A percentile compares a stretch with the other conserved stretches of the same genome.
phyloP scores from a whole-genome alignment of 2,113 vertebrate genomes.

The Microcebus jonahi region DNA sequence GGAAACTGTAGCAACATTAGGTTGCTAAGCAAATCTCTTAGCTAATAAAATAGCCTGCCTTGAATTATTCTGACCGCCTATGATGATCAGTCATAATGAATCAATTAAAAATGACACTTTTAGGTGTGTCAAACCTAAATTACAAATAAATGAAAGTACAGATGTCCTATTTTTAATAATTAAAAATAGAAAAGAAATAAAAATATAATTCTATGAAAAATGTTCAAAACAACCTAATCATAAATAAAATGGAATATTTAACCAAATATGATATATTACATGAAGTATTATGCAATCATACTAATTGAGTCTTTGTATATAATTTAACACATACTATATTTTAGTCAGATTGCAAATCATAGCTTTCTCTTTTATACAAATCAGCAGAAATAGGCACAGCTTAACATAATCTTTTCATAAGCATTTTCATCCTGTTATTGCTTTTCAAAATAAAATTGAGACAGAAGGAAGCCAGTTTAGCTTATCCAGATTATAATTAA shows the following conservation, averaged over 20 bases:
- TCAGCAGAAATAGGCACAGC: background rate
- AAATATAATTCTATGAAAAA: background rate
- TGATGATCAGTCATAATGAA: background rate
- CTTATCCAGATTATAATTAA: conserved; percentile 56
- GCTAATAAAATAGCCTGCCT: background rate
- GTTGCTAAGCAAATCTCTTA: conserved; percentile 57
- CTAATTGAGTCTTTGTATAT: background rate
- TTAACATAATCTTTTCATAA: background rate
- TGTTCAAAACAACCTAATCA: background rate
- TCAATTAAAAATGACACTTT: background rate
- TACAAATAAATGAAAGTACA: conserved; percentile 32
- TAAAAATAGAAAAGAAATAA: conserved; percentile 23
- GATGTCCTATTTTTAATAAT: background rate
- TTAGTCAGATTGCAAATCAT: conserved; percentile 16
- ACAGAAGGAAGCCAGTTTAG: conserved; percentile 48
- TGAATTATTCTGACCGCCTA: background rate
- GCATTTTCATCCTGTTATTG: background rate
- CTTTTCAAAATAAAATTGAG: conserved; percentile 61
- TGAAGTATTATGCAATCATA: background rate
- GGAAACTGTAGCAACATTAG: conserved; percentile 20
- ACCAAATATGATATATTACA: background rate
- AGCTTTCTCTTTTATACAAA: background rate
- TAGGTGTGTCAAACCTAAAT: conserved; percentile 9
- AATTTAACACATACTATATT: background rate
- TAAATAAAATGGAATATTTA: background rate